phyloP scores from a whole-genome alignment of 2,888 invertebrate species.

The Argyresthia albistria region DNA sequence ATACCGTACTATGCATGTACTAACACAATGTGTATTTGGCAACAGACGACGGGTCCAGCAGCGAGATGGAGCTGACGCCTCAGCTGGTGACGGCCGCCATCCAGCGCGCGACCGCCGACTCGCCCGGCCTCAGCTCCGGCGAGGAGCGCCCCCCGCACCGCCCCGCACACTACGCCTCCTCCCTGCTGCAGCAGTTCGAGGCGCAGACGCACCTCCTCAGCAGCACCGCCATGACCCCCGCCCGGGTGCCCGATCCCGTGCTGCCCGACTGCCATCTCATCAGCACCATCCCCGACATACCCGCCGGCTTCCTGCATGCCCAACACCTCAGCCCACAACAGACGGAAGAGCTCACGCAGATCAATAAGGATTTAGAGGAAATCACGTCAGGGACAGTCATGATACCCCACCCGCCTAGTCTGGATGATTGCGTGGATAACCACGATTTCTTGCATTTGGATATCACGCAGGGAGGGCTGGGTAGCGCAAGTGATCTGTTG shows the following conservation, averaged over 20 bases:
- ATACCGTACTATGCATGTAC: too few species aligned
- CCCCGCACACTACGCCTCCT: conserved; percentile 78
- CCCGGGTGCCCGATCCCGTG: conserved; percentile 29
- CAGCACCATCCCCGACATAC: conserved; percentile 45
- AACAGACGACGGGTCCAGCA: conserved; percentile 75
- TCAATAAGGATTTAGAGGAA: conserved; percentile 64
- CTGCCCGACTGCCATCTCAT: conserved; percentile 55
- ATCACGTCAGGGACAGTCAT: conserved; percentile 55
- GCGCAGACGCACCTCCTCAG: conserved; percentile 83
- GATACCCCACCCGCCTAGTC: conserved; percentile 49
- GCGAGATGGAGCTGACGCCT: conserved; percentile 83
- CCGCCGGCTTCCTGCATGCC: conserved; percentile 44
- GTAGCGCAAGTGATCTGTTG: conserved; percentile 49
- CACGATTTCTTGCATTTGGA: conserved; percentile 61
- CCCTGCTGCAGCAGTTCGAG: conserved; percentile 84
- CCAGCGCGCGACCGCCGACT: conserved; percentile 77
- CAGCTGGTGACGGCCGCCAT: conserved; percentile 84
- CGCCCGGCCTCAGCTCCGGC: conserved; percentile 81
- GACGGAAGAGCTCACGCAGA: conserved; percentile 61
- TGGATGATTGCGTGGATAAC: conserved; percentile 63
- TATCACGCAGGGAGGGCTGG: conserved; percentile 46
- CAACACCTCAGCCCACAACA: conserved; percentile 63
- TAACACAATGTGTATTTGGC: conserved; percentile 14
- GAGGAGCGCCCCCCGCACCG: conserved; percentile 75
- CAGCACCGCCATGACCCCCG: conserved; percentile 48